Percentiles rank a stretch among this genome's conserved stretches.
These are phyloP conservation scores for Drosophila monieri DNA, from an alignment of 2,888 invertebrate genomes.

Conservation along the genomic window DNA sequence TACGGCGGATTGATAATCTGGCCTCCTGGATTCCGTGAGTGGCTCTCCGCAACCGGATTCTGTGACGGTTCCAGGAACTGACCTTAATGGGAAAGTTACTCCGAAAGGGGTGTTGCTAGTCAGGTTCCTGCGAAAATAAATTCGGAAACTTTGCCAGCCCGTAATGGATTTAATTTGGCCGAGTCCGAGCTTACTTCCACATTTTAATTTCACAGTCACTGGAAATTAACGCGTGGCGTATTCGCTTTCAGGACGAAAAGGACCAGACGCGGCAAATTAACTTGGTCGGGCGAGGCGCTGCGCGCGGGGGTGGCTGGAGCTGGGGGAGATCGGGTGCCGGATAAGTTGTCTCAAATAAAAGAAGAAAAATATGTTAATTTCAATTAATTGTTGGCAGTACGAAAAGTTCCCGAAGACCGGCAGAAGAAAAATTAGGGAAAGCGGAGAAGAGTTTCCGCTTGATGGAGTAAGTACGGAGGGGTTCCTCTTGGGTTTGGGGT, in stretches of 20 bases:
- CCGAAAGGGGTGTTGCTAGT: neutral
- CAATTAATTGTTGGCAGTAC: constrained; percentile 69
- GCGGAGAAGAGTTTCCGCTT: constrained; percentile 26
- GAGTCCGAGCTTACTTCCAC: constrained; percentile 13
- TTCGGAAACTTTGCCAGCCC: constrained; percentile 27
- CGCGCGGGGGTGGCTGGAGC: neutral
- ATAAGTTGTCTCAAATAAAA: constrained; percentile 69
- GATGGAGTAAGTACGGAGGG: constrained; percentile 27
- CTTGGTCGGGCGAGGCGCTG: constrained; percentile 1
- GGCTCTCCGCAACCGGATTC: neutral
- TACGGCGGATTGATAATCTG: neutral
- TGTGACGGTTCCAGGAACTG: constrained; percentile 4
- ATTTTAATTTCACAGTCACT: constrained; percentile 18
- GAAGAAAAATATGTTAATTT: constrained; percentile 74
- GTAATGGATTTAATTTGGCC: neutral
- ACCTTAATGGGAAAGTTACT: constrained; percentile 5
- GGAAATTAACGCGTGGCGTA: constrained; percentile 57
- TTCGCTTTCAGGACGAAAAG: constrained; percentile 17
- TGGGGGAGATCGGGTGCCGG: neutral
- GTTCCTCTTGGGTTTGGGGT: neutral
- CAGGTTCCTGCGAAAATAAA: constrained; percentile 24
- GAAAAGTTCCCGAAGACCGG: constrained; percentile 32
- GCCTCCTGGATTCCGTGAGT: no score
- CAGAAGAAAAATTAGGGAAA: constrained; percentile 30
- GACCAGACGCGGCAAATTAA: constrained; percentile 17